A percentile compares a stretch with the other conserved stretches of the same genome.
Conservation (phyloP, 2,113 vertebrate species). For the Scopus umbretta region DNA sequence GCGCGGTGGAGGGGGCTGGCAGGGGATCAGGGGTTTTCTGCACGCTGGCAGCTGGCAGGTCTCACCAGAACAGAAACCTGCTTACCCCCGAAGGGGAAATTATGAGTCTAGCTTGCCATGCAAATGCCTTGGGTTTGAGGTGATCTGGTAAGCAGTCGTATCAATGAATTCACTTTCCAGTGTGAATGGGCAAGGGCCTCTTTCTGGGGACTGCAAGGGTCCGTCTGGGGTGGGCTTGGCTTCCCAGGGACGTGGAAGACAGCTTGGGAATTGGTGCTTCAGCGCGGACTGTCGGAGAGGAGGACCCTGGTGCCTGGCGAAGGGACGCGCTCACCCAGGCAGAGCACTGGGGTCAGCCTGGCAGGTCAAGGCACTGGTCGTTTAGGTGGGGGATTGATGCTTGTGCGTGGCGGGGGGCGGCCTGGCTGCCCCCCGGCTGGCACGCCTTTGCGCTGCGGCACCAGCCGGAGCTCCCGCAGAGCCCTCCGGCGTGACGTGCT, state of each 20-base stretch:
- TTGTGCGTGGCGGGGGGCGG: not conserved
- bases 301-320: not conserved
- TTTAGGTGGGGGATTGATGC: too few relatives aligned
- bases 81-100: not conserved
- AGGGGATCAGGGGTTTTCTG: not conserved
- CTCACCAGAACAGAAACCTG: not conserved
- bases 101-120: not conserved
- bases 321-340: not conserved
- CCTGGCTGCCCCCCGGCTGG: not conserved
- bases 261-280: not conserved
- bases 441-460: not conserved
- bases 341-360: not conserved
- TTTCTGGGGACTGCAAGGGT: not conserved
- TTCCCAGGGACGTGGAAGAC: not conserved
- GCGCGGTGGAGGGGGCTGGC: not conserved
- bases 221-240: not conserved
- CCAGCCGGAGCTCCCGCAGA: not conserved
- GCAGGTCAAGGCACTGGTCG: rapidly evolving
- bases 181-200: not conserved
- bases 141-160: not conserved
- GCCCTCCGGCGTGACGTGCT: not conserved
- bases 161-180: not conserved
- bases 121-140: not conserved
- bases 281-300: not conserved
- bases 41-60: not conserved